A percentile compares a stretch with the other conserved stretches of the same genome.
Conservation (phyloP, 2,113 vertebrate species). For the Corythornis vintsioides region DNA sequence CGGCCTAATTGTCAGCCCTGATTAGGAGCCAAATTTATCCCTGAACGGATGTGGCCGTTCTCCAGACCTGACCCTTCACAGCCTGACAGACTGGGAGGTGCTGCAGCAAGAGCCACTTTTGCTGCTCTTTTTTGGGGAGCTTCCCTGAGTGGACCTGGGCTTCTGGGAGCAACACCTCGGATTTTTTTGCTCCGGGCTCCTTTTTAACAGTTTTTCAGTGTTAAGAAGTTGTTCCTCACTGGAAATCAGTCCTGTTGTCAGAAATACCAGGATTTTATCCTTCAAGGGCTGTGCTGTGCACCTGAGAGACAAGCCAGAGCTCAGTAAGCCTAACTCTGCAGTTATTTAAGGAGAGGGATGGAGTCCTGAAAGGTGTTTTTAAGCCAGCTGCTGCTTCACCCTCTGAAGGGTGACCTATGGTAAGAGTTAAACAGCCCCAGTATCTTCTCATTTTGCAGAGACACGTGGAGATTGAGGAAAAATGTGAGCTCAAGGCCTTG, state of each 20-base stretch:
- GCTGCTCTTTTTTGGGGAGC: neutral
- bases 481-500: neutral
- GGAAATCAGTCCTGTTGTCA: neutral
- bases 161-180: rapidly evolving
- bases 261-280: neutral
- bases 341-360: neutral
- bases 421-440: neutral
- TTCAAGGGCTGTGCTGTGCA: neutral
- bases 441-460: neutral
- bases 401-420: neutral
- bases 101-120: neutral
- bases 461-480: neutral
- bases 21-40: slow-evolving; percentile 71
- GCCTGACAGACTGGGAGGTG: neutral
- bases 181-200: neutral
- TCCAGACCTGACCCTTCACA: slow-evolving; percentile 72
- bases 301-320: neutral
- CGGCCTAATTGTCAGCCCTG: slow-evolving; percentile 79
- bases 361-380: neutral
- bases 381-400: neutral
- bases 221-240: neutral
- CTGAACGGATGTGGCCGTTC: slow-evolving; percentile 63
- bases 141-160: neutral
- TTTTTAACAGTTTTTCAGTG: neutral
- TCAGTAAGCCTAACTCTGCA: neutral